Evolutionary conservation across 2,113 vertebrate genomes (phyloP).

Genomic region (Oxygymnocypris stewartii): DNA sequence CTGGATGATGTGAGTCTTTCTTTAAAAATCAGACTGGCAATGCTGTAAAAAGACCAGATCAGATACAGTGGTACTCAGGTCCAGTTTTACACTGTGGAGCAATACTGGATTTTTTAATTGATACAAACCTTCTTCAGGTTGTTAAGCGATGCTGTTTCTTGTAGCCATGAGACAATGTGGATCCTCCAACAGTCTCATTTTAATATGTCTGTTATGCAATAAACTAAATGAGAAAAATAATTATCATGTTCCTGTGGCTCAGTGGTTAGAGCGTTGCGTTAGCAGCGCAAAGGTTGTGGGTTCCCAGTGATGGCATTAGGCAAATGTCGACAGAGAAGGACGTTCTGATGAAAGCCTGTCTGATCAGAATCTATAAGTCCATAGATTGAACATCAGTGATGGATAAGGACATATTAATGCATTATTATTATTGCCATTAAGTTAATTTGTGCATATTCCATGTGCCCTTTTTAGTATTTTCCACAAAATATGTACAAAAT

Average conservation of each 20-base stretch:
- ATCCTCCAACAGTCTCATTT: not conserved
- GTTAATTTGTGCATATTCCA: too few species aligned
- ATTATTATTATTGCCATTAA: not conserved
- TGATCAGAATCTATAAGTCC: not conserved
- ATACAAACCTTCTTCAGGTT: not conserved
- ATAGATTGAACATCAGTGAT: not conserved
- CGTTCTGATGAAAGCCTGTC: not conserved
- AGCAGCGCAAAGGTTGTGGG: too few species aligned
- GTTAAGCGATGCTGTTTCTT: not conserved
- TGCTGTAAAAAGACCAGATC: not conserved
- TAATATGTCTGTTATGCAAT: not conserved
- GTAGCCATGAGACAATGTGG: not conserved
- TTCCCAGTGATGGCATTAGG: not conserved
- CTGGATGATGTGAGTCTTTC: not conserved
- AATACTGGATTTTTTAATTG: not conserved
- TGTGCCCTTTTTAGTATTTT: too few species aligned
- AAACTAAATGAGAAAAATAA: slow-evolving; percentile 1
- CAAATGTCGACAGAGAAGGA: not conserved
- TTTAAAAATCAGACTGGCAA: not conserved
- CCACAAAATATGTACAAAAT: too few species aligned
- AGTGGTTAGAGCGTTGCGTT: too few species aligned
- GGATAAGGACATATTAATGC: not conserved
- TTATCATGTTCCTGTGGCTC: not conserved
- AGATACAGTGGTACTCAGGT: not conserved
- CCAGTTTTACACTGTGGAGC: not conserved